Conservation (phyloP, 2,888 invertebrate species). For the Ormyrus labotus region DNA sequence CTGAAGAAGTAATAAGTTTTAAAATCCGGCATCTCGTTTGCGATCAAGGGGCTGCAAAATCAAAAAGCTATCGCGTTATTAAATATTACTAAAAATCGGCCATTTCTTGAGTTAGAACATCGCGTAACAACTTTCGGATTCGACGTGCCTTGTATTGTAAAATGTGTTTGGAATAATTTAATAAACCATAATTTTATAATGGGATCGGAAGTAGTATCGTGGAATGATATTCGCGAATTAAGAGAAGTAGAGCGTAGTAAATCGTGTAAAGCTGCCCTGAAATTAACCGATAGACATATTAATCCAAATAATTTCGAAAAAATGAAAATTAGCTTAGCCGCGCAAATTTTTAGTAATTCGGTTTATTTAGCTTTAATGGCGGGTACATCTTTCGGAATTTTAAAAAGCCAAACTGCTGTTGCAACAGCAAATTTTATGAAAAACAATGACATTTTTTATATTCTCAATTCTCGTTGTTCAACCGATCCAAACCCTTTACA, state of each 20-base stretch:
- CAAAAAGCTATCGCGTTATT: conserved; percentile 42
- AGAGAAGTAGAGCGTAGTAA: conserved; percentile 22
- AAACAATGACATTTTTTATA: background rate
- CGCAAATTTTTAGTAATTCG: conserved; percentile 53
- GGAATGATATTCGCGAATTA: conserved; percentile 44
- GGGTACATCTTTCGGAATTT: background rate
- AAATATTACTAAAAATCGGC: background rate
- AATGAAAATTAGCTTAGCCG: conserved; percentile 59
- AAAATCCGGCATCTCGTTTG: background rate
- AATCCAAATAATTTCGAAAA: conserved; percentile 36
- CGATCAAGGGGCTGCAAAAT: conserved; percentile 52
- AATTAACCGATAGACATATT: conserved; percentile 13
- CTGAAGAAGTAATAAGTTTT: conserved; percentile 5
- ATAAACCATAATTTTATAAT: conserved; percentile 54
- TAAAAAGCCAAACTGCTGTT: background rate
- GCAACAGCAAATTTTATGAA: background rate
- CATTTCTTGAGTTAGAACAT: background rate
- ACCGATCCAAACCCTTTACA: background rate
- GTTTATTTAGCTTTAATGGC: background rate
- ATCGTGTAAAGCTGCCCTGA: conserved; percentile 22
- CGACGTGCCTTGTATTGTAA: background rate
- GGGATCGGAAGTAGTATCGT: background rate
- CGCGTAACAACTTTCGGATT: conserved; percentile 1
- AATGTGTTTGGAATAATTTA: conserved; percentile 55
- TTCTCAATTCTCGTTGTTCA: background rate